Evolutionary conservation across 1,140 invertebrate species (phyloP), one percentile per base, ranked within the genome.

Genomic region (Eumeta japonica): DNA sequence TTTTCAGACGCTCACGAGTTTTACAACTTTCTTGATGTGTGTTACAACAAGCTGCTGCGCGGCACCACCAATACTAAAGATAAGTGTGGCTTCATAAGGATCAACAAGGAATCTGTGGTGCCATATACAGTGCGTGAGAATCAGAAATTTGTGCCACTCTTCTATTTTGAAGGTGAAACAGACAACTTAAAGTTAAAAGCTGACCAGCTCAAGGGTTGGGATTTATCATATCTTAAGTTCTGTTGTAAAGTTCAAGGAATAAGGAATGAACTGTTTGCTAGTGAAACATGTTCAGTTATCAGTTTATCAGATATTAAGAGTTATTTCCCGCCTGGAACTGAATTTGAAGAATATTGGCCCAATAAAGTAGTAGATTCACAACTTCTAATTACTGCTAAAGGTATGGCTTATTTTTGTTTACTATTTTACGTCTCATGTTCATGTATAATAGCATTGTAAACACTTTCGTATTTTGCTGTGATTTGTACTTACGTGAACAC

Each of bases 211-310:
- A 87, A 89, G 52, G 89, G 89, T 30, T 95, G 92, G 92, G 90
- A 94, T 70, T 63, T 94, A 29, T 89, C 90, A 0, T 94, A 94
- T 66, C 77, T 95, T 29, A 94, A 94, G 68, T 92, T 95, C 62
- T 94, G 92, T 72, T 94, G 92, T 75, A 94, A 94, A 74, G 90
- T 92, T 36, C 91, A 94, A 77, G 91, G 90, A 34, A 93, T 94
- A 35, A 79, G 90, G 40, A 92, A 92, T 62, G 90, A 94, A 78
- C 72, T 93, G 12, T 94, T 94, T 73, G 88, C 88, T 1, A 89
- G 86, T 79, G 89, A 93, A 54, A 88, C 86, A 3, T 92, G 91
- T 58, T 86, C 86, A 29, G 90, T 93, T 41, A 93, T 93, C 16
- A 91, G 88, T 76, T 77, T 94, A 40, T 85, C 85, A 20, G 91